A percentile compares a stretch with the other conserved stretches of the same genome.
These are phyloP conservation scores for Oncorhynchus mykiss DNA, from an alignment of 2,113 vertebrate species.

Conservation along the genomic window DNA sequence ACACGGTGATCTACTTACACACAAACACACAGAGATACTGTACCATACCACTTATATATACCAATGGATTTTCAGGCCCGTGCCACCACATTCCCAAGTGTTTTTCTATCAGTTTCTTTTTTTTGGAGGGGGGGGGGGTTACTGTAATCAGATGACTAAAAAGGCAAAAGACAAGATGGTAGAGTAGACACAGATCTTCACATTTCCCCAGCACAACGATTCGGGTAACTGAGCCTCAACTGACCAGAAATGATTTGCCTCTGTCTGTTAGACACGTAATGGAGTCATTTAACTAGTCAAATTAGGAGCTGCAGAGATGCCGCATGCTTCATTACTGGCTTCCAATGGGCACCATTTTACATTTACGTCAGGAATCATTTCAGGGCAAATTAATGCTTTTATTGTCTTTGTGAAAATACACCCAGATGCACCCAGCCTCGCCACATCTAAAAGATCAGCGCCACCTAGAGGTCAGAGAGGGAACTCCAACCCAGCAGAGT, in stretches of 20 bases:
- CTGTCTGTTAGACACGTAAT: slow-evolving; percentile 99
- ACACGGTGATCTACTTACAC: slow-evolving; percentile 19
- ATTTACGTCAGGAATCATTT: slow-evolving; percentile 99
- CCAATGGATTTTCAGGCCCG: background rate
- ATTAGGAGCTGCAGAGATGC: slow-evolving; percentile 98
- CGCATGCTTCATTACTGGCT: slow-evolving; percentile 99
- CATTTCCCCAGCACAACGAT: slow-evolving; percentile 87
- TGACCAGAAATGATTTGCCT: slow-evolving; percentile 99
- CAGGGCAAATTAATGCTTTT: slow-evolving; percentile 99
- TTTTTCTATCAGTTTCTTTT: slow-evolving; percentile 3
- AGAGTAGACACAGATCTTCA: slow-evolving; percentile 83
- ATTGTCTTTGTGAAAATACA: slow-evolving; percentile 83
- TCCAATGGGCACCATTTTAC: slow-evolving; percentile 98
- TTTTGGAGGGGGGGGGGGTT: background rate
- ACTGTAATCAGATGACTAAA: slow-evolving; percentile 54
- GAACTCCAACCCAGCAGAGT: background rate
- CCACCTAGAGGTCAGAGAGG: slow-evolving; percentile 85
- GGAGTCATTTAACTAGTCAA: slow-evolving; percentile 99
- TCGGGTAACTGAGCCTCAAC: slow-evolving; percentile 99
- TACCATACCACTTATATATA: background rate
- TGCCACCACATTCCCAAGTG: background rate
- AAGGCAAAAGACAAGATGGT: slow-evolving; percentile 58
- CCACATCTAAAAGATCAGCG: slow-evolving; percentile 80
- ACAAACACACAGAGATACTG: background rate
- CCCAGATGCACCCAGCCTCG: slow-evolving; percentile 10